These are phyloP conservation scores for Rhadinocentrus ornatus DNA, from an alignment of 2,797 vertebrate genomes.

Conservation along the genomic window DNA sequence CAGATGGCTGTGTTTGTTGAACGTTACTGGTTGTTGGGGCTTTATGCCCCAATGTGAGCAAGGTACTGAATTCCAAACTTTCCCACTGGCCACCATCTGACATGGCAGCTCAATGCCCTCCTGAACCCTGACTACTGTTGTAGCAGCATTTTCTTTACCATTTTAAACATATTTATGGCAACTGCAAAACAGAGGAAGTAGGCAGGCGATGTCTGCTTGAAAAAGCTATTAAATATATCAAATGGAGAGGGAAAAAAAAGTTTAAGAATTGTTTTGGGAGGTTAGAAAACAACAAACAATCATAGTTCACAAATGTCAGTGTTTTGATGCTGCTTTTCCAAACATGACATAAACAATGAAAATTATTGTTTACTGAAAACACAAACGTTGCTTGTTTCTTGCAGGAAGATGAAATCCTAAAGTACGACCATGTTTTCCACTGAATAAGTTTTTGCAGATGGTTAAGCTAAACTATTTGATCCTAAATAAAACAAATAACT, in stretches of 20 bases:
- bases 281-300: neutral
- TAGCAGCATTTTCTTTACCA: no score
- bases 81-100: neutral
- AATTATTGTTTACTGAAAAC: no score
- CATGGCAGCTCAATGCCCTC: neutral
- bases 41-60: neutral
- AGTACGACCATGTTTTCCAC: no score
- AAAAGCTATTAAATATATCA: neutral
- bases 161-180: neutral
- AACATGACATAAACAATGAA: neutral
- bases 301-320: neutral
- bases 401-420: no score
- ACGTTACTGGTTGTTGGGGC: neutral
- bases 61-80: neutral
- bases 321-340: neutral
- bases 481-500: no score
- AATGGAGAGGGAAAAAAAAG: neutral
- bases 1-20: neutral
- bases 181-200: neutral
- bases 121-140: neutral
- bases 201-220: neutral
- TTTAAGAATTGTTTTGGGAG: conserved; percentile 10
- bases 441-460: no score
- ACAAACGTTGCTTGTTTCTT: no score
- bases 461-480: no score